phyloP scores from a whole-genome alignment of 2,888 invertebrate species.

The Caenorhabditis drosophilae region DNA sequence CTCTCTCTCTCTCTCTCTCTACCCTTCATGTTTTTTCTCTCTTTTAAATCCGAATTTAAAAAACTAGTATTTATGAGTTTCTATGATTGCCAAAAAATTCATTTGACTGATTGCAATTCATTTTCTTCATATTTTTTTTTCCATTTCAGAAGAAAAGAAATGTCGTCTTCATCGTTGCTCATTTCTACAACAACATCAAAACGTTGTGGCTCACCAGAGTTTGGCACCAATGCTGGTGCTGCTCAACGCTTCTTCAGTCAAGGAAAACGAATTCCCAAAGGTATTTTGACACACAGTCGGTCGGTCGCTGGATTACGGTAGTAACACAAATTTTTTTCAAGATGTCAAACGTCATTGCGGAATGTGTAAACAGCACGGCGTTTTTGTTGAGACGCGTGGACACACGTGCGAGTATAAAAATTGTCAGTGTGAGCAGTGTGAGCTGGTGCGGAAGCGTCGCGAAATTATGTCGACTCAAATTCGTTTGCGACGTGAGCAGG shows the following conservation, averaged over 20 bases:
- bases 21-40: too few species aligned
- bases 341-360: constrained; percentile 66
- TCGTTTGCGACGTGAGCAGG: constrained; percentile 64
- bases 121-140: too few species aligned
- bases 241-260: constrained; percentile 47
- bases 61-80: too few species aligned
- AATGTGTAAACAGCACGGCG: constrained; percentile 64
- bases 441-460: constrained; percentile 60
- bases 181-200: too few species aligned
- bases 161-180: too few species aligned
- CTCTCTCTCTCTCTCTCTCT: too few species aligned
- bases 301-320: neutral
- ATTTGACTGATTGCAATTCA: too few species aligned
- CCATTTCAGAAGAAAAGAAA: too few species aligned
- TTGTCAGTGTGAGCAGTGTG: constrained; percentile 61
- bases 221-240: constrained; percentile 7
- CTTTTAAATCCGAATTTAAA: too few species aligned
- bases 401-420: constrained; percentile 62
- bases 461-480: constrained; percentile 67
- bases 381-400: constrained; percentile 60
- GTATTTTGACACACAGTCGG: constrained; percentile 16
- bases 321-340: constrained; percentile 1
- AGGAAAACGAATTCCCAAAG: constrained; percentile 54
- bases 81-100: too few species aligned
- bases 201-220: too few species aligned